Conservation (phyloP, 1,140 invertebrate genomes). For the Philotrypesis tridentata region DNA sequence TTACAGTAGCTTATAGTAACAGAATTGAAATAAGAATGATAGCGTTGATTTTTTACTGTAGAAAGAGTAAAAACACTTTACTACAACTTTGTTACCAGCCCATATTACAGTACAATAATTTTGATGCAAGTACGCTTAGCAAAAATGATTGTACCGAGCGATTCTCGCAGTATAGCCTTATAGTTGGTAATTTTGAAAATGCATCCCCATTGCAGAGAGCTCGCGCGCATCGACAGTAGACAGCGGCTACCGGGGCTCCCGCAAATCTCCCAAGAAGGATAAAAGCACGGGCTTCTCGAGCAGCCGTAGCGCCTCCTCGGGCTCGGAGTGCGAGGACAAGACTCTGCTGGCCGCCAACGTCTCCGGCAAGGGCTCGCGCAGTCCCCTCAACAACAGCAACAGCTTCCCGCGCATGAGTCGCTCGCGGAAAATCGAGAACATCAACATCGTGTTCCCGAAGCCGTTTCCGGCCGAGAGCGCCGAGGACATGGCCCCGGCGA, state of each 20-base stretch:
- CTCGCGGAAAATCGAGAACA: conserved; percentile 55
- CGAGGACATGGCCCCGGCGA: no score
- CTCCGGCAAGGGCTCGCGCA: neutral
- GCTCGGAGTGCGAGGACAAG: neutral
- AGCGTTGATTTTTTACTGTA: no score
- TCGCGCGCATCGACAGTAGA: neutral
- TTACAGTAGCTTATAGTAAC: no score
- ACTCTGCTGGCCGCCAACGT: no score
- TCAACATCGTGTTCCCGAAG: conserved; percentile 54
- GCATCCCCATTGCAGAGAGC: conserved; percentile 23
- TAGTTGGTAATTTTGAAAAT: no score
- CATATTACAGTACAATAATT: no score
- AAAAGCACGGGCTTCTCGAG: neutral
- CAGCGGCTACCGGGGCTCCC: neutral
- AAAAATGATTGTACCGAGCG: no score
- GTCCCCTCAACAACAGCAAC: conserved; percentile 4
- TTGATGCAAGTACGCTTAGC: no score
- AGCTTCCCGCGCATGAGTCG: conserved; percentile 55
- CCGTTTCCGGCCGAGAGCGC: neutral
- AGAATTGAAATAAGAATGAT: no score
- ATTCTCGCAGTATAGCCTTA: no score
- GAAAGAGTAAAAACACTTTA: no score
- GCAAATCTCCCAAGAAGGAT: neutral
- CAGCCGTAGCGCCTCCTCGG: neutral
- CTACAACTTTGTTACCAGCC: no score